Base-by-base conservation (phyloP, 2,888 invertebrate species). In the Epinotia brunnichana region DNA sequence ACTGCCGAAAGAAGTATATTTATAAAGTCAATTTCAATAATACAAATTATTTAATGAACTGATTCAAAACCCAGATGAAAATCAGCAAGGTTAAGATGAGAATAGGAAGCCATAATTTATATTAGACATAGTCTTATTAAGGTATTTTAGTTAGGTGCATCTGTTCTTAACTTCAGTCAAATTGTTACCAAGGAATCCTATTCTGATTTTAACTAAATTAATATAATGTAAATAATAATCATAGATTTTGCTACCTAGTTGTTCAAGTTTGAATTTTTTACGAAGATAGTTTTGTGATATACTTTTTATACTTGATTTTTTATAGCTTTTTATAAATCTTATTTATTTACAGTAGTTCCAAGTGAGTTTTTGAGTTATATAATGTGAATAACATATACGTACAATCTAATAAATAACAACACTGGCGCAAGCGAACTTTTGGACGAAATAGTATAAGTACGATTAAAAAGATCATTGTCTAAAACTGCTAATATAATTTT, bases 341-440 rank as follows among this genome's bases (percentile, higher is more conserved):
- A 83, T 83, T 84, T 83, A 85, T 83, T 79, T 77, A 79, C 70
- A 72, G 67, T 62, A 57, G 62, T 68, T 21, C 57, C 21, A 57
- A 63, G 51, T 62, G 61, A 56, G 44, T 48, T 63, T 67, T 61
- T 62, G 57, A 80, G 82, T 83, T 83, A 82, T 81, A 81, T 78
- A 80, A 67, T 83, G 83, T 85, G 83, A 82, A 82, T 85, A 82
- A 79, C 80, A 83, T 74, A 76, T 78, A 76, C 74, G 77, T 70
- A 63, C 75, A 74, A 74, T 69, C 82, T 86, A 85, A 85, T 83
- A 69, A 74, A 59, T 69, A 72, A 41, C 61, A 62, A 62, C 61
- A 54, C 24, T 41, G 54, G n/a, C 24, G n/a, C 19, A 48, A 63
- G 63, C 15, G n/a, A 69, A 56, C 41, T 35, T 60, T 68, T 48